These are phyloP conservation scores for Listrodromus nycthemerus DNA, from an alignment of 2,888 invertebrate species.

Conservation along the genomic window DNA sequence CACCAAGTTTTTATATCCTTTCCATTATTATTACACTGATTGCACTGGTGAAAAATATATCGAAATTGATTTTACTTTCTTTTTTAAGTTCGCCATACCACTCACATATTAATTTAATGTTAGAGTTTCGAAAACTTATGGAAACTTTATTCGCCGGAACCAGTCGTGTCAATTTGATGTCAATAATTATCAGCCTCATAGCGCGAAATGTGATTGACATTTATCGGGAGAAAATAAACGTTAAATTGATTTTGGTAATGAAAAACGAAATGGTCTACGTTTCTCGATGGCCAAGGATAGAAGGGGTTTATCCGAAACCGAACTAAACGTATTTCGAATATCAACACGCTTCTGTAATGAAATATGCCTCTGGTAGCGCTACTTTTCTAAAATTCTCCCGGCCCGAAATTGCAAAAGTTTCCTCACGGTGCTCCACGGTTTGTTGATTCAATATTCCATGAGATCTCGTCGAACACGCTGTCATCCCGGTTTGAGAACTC, in stretches of 20 bases:
- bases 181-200: too few species aligned
- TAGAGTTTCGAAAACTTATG: too few species aligned
- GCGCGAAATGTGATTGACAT: too few species aligned
- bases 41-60: background rate
- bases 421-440: conserved; percentile 39
- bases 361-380: background rate
- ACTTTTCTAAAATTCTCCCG: conserved; percentile 13
- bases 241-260: too few species aligned
- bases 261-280: too few species aligned
- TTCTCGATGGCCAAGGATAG: background rate
- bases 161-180: too few species aligned
- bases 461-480: conserved; percentile 7
- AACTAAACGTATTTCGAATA: background rate
- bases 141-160: too few species aligned
- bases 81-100: too few species aligned
- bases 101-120: too few species aligned
- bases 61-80: too few species aligned
- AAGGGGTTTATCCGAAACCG: conserved; percentile 22
- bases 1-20: background rate
- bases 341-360: background rate
- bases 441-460: conserved; percentile 46
- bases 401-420: conserved; percentile 45
- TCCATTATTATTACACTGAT: conserved; percentile 43
- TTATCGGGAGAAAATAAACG: too few species aligned
- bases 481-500: background rate